These are phyloP conservation scores for Drosophila carrolli DNA, from an alignment of 1,140 invertebrate genomes.

Conservation along the genomic window DNA sequence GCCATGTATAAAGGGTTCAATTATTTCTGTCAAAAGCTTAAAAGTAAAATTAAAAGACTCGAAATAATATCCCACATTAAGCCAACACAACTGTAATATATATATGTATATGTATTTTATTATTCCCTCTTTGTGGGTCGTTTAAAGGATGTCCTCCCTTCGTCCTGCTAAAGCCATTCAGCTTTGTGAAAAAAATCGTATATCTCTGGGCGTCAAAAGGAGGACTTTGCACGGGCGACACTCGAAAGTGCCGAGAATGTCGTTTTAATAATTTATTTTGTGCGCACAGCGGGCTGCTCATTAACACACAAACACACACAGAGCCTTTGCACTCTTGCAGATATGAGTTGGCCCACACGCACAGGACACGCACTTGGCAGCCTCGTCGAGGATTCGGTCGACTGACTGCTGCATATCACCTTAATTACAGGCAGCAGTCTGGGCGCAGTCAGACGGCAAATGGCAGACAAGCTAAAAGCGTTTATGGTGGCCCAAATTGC, in stretches of 20 bases:
- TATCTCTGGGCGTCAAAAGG: slow-evolving; percentile 36
- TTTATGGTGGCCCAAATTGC: slow-evolving; percentile 70
- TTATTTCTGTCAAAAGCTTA: background rate
- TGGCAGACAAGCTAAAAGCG: slow-evolving; percentile 77
- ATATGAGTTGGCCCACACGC: slow-evolving; percentile 36
- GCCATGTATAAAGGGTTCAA: background rate
- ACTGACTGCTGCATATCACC: slow-evolving; percentile 75
- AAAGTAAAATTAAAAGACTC: background rate
- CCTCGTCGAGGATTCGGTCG: slow-evolving; percentile 56
- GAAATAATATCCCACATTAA: background rate
- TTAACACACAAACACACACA: slow-evolving; percentile 61
- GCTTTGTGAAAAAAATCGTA: slow-evolving; percentile 18
- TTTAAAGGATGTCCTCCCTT: slow-evolving; percentile 11
- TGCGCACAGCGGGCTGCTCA: slow-evolving; percentile 72
- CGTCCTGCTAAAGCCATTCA: slow-evolving; percentile 10
- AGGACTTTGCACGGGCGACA: slow-evolving; percentile 46
- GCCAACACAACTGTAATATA: slow-evolving; percentile 10
- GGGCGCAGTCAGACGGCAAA: slow-evolving; percentile 78
- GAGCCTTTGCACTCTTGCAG: background rate
- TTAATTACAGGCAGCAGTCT: slow-evolving; percentile 82
- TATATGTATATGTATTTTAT: slow-evolving; percentile 25
- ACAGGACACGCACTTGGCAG: slow-evolving; percentile 72
- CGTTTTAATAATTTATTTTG: slow-evolving; percentile 80
- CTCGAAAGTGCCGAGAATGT: slow-evolving; percentile 50
- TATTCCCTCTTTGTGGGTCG: slow-evolving; percentile 16